A percentile compares a stretch with the other conserved stretches of the same genome.
phyloP scores from a whole-genome alignment of 2,113 vertebrate genomes.

The Candoia aspera region DNA sequence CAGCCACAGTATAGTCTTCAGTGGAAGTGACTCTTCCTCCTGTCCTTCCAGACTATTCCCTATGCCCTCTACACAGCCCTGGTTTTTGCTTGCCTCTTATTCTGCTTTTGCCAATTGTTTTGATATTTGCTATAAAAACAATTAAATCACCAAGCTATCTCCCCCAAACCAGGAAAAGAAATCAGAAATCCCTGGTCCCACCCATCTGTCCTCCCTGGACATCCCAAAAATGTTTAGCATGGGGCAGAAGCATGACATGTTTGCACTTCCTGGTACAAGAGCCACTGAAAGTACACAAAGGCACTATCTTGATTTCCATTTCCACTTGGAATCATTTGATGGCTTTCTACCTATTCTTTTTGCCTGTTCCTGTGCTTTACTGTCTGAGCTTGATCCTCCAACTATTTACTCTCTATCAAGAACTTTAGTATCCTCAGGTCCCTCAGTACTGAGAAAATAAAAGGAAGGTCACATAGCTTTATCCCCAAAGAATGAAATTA shows the following conservation, averaged over 20 bases:
- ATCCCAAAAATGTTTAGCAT: neutral
- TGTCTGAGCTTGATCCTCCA: neutral
- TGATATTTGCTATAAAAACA: too few relatives aligned
- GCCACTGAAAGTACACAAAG: neutral
- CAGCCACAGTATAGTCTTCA: too few relatives aligned
- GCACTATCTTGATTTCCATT: neutral
- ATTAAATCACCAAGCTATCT: too few relatives aligned
- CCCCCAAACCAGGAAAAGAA: too few relatives aligned
- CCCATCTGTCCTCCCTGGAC: neutral
- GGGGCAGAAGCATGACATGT: neutral
- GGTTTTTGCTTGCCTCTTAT: too few relatives aligned
- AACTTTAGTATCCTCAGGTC: neutral
- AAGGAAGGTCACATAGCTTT: neutral
- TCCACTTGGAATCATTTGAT: neutral
- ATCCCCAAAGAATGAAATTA: neutral
- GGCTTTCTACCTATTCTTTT: neutral
- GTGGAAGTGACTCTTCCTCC: too few relatives aligned
- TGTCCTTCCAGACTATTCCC: too few relatives aligned
- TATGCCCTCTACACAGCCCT: too few relatives aligned
- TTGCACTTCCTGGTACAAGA: neutral
- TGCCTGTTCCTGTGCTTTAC: neutral
- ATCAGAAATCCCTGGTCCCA: too few relatives aligned
- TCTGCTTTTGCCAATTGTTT: too few relatives aligned
- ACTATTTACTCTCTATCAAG: neutral
- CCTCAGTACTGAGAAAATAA: neutral